Conservation (phyloP, 2,888 invertebrate species). For the Erebia ligea region DNA sequence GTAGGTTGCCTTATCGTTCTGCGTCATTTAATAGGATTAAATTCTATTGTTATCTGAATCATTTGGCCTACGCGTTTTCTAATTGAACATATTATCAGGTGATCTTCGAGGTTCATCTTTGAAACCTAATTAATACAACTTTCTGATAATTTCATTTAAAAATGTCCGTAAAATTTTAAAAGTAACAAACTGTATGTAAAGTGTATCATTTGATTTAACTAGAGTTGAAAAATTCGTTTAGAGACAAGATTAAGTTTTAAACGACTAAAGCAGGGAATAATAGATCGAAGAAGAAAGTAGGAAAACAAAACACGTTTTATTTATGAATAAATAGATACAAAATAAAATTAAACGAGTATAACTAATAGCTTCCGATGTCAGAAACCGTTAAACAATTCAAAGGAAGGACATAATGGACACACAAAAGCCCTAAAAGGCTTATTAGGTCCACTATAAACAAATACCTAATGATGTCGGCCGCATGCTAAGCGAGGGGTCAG, state of each 20-base stretch:
- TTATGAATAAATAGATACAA: not conserved
- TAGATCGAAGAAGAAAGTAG: no score
- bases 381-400: conserved; percentile 27
- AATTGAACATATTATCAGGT: not conserved
- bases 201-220: not conserved
- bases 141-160: not conserved
- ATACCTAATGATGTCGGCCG: conserved; percentile 36
- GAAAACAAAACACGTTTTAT: not conserved
- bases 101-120: not conserved
- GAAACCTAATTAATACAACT: not conserved
- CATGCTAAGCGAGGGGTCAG: conserved; percentile 40
- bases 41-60: not conserved
- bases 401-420: conserved; percentile 15
- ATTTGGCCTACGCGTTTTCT: not conserved
- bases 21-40: not conserved
- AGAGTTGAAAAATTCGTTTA: no score
- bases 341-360: no score
- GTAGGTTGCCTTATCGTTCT: not conserved
- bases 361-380: conserved; percentile 5
- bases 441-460: conserved; percentile 34
- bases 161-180: not conserved
- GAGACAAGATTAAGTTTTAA: no score
- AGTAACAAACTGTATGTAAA: not conserved
- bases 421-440: conserved; percentile 22
- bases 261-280: no score